Evolutionary conservation across 2,888 invertebrate genomes (phyloP).

Genomic region (Lithosia quadra): DNA sequence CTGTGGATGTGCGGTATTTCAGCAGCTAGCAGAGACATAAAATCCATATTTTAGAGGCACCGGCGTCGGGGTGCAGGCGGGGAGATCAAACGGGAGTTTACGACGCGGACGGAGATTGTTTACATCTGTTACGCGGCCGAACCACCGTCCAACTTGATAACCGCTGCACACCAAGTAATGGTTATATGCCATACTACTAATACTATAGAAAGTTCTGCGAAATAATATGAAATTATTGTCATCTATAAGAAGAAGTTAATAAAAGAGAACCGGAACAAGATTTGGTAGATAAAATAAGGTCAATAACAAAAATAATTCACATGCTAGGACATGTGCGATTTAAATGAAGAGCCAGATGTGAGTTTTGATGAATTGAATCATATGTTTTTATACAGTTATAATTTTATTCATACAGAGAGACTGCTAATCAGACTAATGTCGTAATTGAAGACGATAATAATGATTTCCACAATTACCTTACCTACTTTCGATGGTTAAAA

Average conservation of each 20-base stretch:
- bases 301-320: neutral
- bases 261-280: slow-evolving; percentile 3
- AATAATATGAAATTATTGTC: slow-evolving; percentile 9
- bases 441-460: neutral
- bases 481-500: too few species aligned
- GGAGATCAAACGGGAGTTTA: slow-evolving; percentile 86
- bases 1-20: slow-evolving; percentile 78
- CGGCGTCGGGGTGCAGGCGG: slow-evolving; percentile 65
- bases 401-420: neutral
- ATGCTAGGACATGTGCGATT: neutral
- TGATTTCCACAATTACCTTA: neutral
- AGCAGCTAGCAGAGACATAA: slow-evolving; percentile 82
- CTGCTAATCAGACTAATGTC: neutral
- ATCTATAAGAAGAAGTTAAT: neutral
- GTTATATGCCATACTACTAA: slow-evolving; percentile 51
- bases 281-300: neutral
- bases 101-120: slow-evolving; percentile 84
- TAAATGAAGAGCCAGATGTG: neutral
- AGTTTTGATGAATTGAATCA: neutral
- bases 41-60: slow-evolving; percentile 84
- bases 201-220: slow-evolving; percentile 37
- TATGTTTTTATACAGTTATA: neutral
- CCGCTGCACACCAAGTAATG: slow-evolving; percentile 74
- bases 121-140: slow-evolving; percentile 84
- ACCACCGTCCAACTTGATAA: slow-evolving; percentile 81